These are phyloP conservation scores for Leuciscus idus DNA, from an alignment of 2,113 vertebrate species.

Conservation along the genomic window DNA sequence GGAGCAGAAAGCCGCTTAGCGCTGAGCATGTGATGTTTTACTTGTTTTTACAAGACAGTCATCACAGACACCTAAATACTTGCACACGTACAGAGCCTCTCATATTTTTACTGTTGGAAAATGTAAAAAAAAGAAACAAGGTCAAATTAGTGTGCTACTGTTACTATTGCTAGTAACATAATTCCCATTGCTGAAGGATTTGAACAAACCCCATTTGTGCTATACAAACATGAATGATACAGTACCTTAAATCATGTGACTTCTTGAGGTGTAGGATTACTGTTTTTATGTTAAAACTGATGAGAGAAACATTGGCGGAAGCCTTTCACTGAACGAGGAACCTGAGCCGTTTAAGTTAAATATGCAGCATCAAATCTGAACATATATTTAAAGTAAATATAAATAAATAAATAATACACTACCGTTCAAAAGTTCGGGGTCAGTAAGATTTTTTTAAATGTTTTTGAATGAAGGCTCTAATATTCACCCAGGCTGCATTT, in stretches of 20 bases:
- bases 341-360: not conserved
- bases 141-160: not conserved
- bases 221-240: not conserved
- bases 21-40: slow-evolving; percentile 49
- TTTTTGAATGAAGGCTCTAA: not conserved
- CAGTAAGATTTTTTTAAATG: not conserved
- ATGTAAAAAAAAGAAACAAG: not conserved
- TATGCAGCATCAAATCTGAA: not conserved
- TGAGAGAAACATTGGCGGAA: not conserved
- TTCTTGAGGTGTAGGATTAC: not conserved
- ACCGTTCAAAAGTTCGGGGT: not conserved
- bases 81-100: slow-evolving; percentile 41
- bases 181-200: not conserved
- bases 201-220: not conserved
- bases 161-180: not conserved
- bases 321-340: not conserved
- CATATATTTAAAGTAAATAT: not conserved
- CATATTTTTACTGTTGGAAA: not conserved
- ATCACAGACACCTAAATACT: slow-evolving; percentile 19
- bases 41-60: slow-evolving; percentile 20
- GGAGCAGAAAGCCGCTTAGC: slow-evolving; percentile 61
- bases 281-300: not conserved
- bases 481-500: too few species aligned
- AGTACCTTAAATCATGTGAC: not conserved
- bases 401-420: not conserved